Conservation (phyloP, 2,113 vertebrate species). For the Perca flavescens region DNA sequence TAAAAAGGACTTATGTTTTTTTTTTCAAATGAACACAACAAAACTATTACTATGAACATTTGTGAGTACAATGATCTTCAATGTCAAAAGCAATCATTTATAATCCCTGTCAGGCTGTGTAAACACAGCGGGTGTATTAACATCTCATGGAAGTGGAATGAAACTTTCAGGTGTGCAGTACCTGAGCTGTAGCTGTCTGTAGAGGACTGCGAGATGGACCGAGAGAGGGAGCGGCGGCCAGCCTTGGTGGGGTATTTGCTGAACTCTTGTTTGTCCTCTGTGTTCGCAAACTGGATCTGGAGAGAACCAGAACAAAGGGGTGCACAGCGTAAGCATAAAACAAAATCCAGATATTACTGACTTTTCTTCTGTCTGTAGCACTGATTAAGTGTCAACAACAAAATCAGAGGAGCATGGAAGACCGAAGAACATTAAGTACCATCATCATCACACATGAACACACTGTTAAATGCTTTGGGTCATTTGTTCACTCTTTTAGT, state of each 20-base stretch:
- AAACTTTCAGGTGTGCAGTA: constrained; percentile 58
- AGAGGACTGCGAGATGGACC: constrained; percentile 98
- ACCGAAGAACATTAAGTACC: background rate
- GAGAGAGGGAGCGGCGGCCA: constrained; percentile 94
- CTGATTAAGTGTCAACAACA: background rate
- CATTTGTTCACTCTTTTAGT: background rate
- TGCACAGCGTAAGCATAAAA: background rate
- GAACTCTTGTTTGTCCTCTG: constrained; percentile 98
- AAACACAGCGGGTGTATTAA: background rate
- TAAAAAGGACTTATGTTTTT: background rate
- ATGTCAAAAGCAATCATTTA: background rate
- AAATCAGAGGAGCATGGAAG: background rate
- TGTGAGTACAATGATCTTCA: background rate
- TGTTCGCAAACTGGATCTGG: constrained; percentile 96
- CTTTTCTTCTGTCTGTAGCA: background rate
- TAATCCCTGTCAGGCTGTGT: background rate
- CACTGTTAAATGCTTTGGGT: background rate
- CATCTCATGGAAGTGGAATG: background rate
- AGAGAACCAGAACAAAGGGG: constrained; percentile 43
- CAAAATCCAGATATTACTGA: background rate
- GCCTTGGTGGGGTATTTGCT: constrained; percentile 97
- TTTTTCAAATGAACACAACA: background rate
- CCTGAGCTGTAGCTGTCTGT: constrained; percentile 99
- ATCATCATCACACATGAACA: background rate
- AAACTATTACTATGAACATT: background rate